These are phyloP conservation scores for Crotalus viridis DNA, from an alignment of 2,113 vertebrate genomes.

Conservation along the genomic window DNA sequence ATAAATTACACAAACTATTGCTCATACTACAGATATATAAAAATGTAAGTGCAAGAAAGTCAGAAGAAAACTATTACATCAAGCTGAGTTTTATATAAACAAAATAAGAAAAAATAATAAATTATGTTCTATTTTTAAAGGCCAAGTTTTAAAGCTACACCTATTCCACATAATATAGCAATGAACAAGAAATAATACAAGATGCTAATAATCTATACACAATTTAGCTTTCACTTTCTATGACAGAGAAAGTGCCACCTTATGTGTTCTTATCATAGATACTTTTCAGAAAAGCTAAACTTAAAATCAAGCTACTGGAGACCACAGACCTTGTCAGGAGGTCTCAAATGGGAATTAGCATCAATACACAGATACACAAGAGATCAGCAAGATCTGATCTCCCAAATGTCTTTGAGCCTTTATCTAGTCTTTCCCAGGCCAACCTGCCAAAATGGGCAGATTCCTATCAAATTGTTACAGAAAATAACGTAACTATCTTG, in stretches of 20 bases:
- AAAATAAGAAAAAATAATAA: constrained; percentile 25
- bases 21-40: not conserved
- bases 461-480: no score
- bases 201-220: constrained; percentile 15
- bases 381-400: no score
- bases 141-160: constrained; percentile 20
- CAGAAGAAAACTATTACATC: constrained; percentile 13
- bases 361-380: no score
- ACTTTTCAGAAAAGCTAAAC: constrained; percentile 38
- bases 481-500: no score
- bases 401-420: no score
- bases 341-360: no score
- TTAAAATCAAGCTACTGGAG: no score
- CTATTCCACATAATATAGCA: constrained; percentile 28
- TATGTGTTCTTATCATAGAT: constrained; percentile 29
- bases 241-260: constrained; percentile 44
- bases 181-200: constrained; percentile 39
- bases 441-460: no score
- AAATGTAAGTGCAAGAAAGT: no score
- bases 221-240: constrained; percentile 25
- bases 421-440: no score
- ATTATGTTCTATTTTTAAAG: constrained; percentile 14
- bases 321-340: no score
- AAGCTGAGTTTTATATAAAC: constrained; percentile 30
- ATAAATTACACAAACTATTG: not conserved